These are phyloP conservation scores for Porites australiensis DNA, from an alignment of 64 coral and sea anemone genomes.

Conservation along the genomic window DNA sequence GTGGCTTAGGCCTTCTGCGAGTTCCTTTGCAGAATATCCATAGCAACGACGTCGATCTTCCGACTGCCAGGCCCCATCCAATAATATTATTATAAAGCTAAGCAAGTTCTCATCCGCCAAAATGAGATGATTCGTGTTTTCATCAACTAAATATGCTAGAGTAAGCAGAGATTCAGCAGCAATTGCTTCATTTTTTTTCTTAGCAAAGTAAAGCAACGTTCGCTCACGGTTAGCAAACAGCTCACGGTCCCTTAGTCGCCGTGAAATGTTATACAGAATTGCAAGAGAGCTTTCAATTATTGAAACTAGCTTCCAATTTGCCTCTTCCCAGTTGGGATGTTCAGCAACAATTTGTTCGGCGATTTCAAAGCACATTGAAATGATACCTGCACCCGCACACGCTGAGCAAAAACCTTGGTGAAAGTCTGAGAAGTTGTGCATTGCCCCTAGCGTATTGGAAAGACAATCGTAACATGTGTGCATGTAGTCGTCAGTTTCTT, in stretches of 20 bases:
- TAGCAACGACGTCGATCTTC: conserved; percentile 27
- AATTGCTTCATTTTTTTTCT: background rate
- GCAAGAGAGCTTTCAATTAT: conserved; percentile 12
- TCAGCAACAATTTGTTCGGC: background rate
- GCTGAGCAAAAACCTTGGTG: background rate
- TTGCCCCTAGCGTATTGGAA: background rate
- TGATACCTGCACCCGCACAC: background rate
- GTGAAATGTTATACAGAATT: conserved; percentile 72
- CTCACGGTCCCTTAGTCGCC: conserved; percentile 54
- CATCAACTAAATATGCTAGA: conserved; percentile 44
- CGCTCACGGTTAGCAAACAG: conserved; percentile 1
- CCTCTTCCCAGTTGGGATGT: background rate
- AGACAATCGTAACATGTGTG: background rate
- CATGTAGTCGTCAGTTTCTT: background rate
- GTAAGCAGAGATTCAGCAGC: conserved; percentile 22
- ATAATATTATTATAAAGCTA: conserved; percentile 16
- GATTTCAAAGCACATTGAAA: background rate
- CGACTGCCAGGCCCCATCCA: conserved; percentile 3
- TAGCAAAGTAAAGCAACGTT: conserved; percentile 9
- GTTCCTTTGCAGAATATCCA: conserved; percentile 58
- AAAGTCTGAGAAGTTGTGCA: conserved; percentile 2
- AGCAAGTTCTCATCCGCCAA: conserved; percentile 21
- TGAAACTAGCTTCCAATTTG: background rate
- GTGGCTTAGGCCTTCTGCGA: conserved; percentile 55
- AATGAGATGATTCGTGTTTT: conserved; percentile 52